Evolutionary conservation across 92 coral and sea anemone genomes (phyloP), one percentile per base, ranked within the genome.

Genomic region (Micromussa lordhowensis): DNA sequence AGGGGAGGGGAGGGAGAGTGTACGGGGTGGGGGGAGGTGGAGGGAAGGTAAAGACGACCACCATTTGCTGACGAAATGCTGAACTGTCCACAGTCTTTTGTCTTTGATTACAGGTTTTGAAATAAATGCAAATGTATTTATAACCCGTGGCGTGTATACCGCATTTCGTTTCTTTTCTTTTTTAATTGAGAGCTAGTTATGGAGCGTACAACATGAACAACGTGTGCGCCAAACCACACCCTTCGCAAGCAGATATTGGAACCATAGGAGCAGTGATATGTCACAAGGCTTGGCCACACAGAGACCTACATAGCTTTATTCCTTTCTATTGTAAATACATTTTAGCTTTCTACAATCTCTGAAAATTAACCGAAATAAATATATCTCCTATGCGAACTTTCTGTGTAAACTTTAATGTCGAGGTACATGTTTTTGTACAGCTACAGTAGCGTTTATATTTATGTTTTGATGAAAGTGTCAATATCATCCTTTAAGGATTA

Each of bases 301-400:
- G 38, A 74, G 49, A 74, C 54, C 38, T 74, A 32, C 49, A 74
- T 35, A 74, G 38, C 21, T 74, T 74, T 74, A 74, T 74, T 74
- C 78, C 38, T 18, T 74, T 36, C 78, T 74, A 19, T 74, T 35
- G 40, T 51, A 32, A 74, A 35, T 32, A 74, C 78, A 32, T 35
- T 17, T 74, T 6, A 36, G 24, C 53, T 74, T 74, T 32, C 78
- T 34, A 32, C 78, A 74, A 74, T 74, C 78, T 36, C 26, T 32
- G 77, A 30, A 24, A 36, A 31, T 74, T 74, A 22, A 63, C n/a
- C 38, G 13, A 22, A 74, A 36, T 74, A 74, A 34, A 74, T 74
- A 74, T 34, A 74, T 74, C 48, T 21, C 48, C 49, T 17, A 32
- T 31, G 55, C 13, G 49, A 74, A 18, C 78, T 74, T 26, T 36